Conservation (phyloP, 2,113 vertebrate genomes). For the Pachyramphus minor region DNA sequence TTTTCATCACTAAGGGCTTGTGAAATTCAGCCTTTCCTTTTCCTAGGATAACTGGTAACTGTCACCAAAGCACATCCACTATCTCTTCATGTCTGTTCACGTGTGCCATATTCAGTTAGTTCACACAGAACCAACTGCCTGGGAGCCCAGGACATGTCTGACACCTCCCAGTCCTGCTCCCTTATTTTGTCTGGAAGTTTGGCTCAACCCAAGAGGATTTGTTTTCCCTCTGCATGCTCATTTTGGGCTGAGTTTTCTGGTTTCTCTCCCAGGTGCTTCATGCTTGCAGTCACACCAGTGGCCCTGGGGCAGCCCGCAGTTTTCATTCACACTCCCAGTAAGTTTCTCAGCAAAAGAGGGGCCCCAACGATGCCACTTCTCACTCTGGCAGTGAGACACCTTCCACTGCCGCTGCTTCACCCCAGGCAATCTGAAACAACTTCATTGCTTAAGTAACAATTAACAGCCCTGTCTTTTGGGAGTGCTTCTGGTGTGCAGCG, state of each 20-base stretch:
- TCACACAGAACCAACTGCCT: neutral
- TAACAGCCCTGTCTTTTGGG: slow-evolving; percentile 45
- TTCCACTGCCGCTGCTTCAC: neutral
- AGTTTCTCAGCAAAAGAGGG: neutral
- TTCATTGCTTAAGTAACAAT: slow-evolving; percentile 63
- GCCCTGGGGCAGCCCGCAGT: neutral
- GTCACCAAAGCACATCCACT: neutral
- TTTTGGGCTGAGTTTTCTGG: neutral
- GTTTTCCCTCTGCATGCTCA: neutral
- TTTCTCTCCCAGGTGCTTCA: neutral
- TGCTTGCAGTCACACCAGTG: neutral
- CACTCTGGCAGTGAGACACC: neutral
- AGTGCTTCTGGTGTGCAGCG: neutral
- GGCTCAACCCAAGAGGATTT: neutral
- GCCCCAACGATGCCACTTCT: neutral
- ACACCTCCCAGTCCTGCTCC: neutral
- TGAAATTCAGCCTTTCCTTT: neutral
- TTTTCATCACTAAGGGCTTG: neutral
- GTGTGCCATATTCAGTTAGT: accelerated
- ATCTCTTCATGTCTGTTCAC: accelerated
- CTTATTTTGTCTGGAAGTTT: neutral
- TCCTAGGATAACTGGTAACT: neutral
- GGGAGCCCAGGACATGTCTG: neutral
- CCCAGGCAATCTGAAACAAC: slow-evolving; percentile 39
- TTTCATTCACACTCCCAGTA: neutral